Evolutionary conservation across 2,113 vertebrate genomes (phyloP), one percentile per base, ranked within the genome.

Genomic region (Nesoenas mayeri): DNA sequence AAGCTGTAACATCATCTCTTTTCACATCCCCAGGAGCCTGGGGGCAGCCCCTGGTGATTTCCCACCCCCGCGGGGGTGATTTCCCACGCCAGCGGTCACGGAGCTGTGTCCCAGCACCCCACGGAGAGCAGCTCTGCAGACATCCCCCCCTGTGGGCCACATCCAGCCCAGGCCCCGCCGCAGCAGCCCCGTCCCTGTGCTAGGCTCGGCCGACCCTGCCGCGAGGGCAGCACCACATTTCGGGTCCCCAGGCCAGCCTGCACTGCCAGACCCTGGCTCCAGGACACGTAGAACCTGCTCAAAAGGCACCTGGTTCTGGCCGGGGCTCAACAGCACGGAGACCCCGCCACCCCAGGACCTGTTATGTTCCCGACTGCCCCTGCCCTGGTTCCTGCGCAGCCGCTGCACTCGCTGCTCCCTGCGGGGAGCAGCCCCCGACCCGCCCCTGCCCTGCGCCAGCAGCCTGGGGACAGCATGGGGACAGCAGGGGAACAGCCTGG

Each of bases 391-490:
- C 24, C 53, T 42, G 72, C 3, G 3, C 9, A 5, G 12, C 12
- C 4, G 4, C 62, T 36, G 72, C 31, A 21, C 44, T 54, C 8
- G 5, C 44, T 56, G 9, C 6, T 25, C 26, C 32, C 25, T 3
- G 24, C 50, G 5, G 1, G 1, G 13, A 61, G 47, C 14, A 1
- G 25, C 6, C 31, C 34, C 8, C 5, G 1, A 6, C 12, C 36
- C 25, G 48, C 53, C 56, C 40, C 42, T 32, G 26, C 12, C 20
- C 20, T 56, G n/a, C 42, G 24, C 22, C 42, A 12, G 34, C 1
- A 8, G 31, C 5, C 20, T 0, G 10, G 32, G 47, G 32, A 20
- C 62, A 40, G 22, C 48, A 12, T 22, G 42, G 42, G 42, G 42
- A 42, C 42, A 42, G 42, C 42, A 42, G 6, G 42, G 14, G 40